Conservation (phyloP, 2,113 vertebrate genomes). For the Meriones unguiculatus region DNA sequence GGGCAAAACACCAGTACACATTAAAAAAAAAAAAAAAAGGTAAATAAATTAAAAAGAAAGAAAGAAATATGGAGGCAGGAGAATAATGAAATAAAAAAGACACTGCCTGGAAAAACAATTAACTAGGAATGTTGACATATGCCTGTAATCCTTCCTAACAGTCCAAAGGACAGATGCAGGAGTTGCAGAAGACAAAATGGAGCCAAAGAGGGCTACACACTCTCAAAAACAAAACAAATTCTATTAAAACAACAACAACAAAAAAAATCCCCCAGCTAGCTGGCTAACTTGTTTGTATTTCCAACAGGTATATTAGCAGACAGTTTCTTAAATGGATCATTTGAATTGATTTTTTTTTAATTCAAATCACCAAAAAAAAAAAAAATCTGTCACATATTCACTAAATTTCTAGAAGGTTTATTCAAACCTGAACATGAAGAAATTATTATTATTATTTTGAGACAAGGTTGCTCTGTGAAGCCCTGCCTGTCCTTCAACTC, state of each 20-base stretch:
- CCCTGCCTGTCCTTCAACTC: not conserved
- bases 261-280: not conserved
- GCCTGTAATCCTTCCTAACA: not conserved
- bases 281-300: not conserved
- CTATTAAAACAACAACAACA: not conserved
- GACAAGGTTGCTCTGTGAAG: not conserved
- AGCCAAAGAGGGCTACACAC: not conserved
- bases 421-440: not conserved
- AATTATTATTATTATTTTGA: not conserved
- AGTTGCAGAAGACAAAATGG: not conserved
- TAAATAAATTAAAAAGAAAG: too few relatives aligned
- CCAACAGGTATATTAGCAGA: not conserved
- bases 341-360: not conserved
- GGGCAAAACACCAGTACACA: too few relatives aligned
- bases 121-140: not conserved
- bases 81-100: not conserved
- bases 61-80: not conserved
- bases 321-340: not conserved
- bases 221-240: not conserved
- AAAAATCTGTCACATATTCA: not conserved
- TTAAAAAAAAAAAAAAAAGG: too few relatives aligned
- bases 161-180: not conserved
- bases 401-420: conserved; percentile 5
- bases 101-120: not conserved
- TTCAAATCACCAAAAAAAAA: not conserved